Percentiles rank a stretch among this genome's conserved stretches.
Conservation (phyloP, 2,888 invertebrate genomes). For the Lasioglossum villosulum region DNA sequence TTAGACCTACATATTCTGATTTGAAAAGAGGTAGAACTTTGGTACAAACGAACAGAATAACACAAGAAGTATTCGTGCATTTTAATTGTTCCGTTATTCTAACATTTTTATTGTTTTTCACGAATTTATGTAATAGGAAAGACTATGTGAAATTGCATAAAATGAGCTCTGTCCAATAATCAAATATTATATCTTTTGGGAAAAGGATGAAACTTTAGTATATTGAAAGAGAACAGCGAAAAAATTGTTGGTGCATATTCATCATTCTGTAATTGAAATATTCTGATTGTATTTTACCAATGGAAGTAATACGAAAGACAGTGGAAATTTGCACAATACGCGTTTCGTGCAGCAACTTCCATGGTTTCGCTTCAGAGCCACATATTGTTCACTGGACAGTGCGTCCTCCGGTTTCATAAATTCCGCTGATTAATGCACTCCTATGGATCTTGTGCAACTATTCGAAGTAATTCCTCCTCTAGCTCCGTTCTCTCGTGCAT, state of each 20-base stretch:
- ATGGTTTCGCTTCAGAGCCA: not conserved
- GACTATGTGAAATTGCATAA: not conserved
- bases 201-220: not conserved
- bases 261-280: not conserved
- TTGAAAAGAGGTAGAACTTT: not conserved
- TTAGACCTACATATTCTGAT: not conserved
- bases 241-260: not conserved
- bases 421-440: constrained; percentile 46
- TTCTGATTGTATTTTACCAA: not conserved
- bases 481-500: not conserved
- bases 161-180: not conserved
- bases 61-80: not conserved
- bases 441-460: constrained; percentile 39
- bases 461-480: constrained; percentile 31
- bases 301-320: not conserved
- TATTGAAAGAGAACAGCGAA: not conserved
- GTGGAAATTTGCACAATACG: not conserved
- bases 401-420: constrained; percentile 35
- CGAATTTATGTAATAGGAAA: not conserved
- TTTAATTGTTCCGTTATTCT: no score
- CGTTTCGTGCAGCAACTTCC: not conserved
- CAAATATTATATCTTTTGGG: not conserved
- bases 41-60: not conserved
- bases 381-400: constrained; percentile 4
- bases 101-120: not conserved